phyloP scores from a whole-genome alignment of 1,140 invertebrate genomes.

The Bombus affinis region DNA sequence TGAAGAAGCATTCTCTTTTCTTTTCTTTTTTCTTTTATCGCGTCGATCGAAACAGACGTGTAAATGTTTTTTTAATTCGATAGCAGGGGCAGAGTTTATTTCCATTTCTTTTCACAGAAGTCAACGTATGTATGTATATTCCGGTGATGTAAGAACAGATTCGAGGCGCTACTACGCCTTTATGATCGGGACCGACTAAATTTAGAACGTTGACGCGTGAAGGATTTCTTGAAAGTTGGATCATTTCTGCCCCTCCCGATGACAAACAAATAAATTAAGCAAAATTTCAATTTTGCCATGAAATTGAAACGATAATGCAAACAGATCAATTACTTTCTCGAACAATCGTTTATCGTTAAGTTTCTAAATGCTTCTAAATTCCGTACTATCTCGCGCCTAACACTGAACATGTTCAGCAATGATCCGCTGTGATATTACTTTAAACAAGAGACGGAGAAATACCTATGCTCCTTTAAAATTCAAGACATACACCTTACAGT shows the following conservation, averaged over 20 bases:
- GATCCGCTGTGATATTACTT: no score
- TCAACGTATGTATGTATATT: background rate
- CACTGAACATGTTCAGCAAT: no score
- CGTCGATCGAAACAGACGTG: background rate
- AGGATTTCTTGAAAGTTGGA: background rate
- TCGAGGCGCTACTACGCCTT: background rate
- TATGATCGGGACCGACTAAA: conserved; percentile 6
- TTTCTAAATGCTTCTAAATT: no score
- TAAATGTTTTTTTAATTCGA: background rate
- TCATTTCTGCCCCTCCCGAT: background rate
- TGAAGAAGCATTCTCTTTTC: background rate
- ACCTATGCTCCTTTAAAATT: no score
- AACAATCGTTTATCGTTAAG: no score
- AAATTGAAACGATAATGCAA: no score
- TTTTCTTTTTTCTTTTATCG: background rate
- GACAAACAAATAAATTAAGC: background rate
- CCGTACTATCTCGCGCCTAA: no score
- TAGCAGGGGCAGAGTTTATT: conserved; percentile 17
- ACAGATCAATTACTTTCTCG: no score
- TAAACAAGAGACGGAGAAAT: no score
- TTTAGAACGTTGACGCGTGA: conserved; percentile 28
- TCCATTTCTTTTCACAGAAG: conserved; percentile 27
- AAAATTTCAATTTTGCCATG: background rate
- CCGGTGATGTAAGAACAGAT: conserved; percentile 35
- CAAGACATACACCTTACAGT: no score